Base-by-base conservation (phyloP, 2,797 vertebrate genomes). In the Salmo trutta region DNA sequence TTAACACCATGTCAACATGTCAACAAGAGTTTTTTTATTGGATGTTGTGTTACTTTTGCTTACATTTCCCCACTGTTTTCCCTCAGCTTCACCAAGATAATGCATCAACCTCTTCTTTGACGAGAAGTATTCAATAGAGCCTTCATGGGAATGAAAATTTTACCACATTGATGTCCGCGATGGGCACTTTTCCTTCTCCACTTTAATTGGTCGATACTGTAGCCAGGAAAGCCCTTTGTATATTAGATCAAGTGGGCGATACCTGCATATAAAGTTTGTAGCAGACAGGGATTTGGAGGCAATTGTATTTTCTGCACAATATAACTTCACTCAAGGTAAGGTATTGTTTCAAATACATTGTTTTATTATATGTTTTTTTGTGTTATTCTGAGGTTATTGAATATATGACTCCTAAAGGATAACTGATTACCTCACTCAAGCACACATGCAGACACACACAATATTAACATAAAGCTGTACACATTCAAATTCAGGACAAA, bases 91-190 rank as follows among this genome's bases (percentile, higher is more conserved):
- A 65, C 97, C 98, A 56, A 95, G 97, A 80, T 97, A 99, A 93
- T 98, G 98, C 90, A 98, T 99, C 84, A 96, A 99, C 89, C 90
- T 99, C 76, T 96, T 96, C 82, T 99, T 99, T 80, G 96, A 98
- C 89, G 96, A 98, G 78, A 97, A 94, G 81, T 99, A 98, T 81
- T 97, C 97, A 77, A 96, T 99, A 75, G 98, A 99, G 85, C 96
- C 98, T 2, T 99, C 98, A 64, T 99, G 98, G 98, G 97, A 99
- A 80, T 99, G 98, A 81, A 98, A 98, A 91, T 99, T 99, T 87
- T 97, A 99, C 89, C 97, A 99, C 78, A 98, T 99, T 80, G 98
- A 99, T 93, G 96, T 99, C 72, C 95, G 98, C 59, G 98, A 99
- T 81, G 98, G 98, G 87, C 97, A 98, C 73, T 99, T 99, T 89